phyloP scores from a whole-genome alignment of 1,140 invertebrate genomes.

The Habropoda laboriosa region DNA sequence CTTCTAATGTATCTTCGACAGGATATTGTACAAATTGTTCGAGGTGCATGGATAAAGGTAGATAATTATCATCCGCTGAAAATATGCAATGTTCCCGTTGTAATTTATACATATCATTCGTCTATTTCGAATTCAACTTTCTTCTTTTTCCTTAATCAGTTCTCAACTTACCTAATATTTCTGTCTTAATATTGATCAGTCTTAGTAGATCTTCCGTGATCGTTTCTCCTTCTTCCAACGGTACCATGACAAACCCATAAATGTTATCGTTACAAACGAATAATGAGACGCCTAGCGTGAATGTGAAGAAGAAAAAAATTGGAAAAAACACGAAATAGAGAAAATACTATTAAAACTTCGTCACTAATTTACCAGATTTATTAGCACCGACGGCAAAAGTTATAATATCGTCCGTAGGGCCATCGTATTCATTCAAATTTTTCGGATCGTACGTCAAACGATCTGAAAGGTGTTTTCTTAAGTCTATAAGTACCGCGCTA shows the following conservation, averaged over 20 bases:
- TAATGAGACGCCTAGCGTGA: constrained; percentile 85
- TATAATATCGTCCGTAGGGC: constrained; percentile 96
- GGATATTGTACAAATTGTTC: constrained; percentile 82
- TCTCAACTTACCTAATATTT: constrained; percentile 85
- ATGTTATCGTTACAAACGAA: constrained; percentile 90
- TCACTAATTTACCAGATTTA: constrained; percentile 82
- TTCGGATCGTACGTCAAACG: constrained; percentile 89
- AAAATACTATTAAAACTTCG: neutral
- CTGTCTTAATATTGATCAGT: constrained; percentile 90
- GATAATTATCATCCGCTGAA: constrained; percentile 59
- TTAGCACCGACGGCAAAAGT: constrained; percentile 94
- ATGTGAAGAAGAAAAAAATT: neutral
- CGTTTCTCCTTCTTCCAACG: constrained; percentile 87
- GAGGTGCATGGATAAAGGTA: constrained; percentile 67
- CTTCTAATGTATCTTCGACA: constrained; percentile 84
- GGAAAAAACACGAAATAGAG: neutral
- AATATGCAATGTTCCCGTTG: neutral
- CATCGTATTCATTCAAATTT: constrained; percentile 85
- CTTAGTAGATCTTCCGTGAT: constrained; percentile 87
- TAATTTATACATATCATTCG: neutral
- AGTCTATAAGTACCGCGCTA: constrained; percentile 91
- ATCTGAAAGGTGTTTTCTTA: constrained; percentile 85
- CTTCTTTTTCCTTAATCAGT: neutral
- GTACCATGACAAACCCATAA: constrained; percentile 93
- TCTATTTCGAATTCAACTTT: neutral